Percentiles rank a stretch among this genome's conserved stretches.
phyloP scores from a whole-genome alignment of 2,888 invertebrate genomes.

The Papilio protenor region DNA sequence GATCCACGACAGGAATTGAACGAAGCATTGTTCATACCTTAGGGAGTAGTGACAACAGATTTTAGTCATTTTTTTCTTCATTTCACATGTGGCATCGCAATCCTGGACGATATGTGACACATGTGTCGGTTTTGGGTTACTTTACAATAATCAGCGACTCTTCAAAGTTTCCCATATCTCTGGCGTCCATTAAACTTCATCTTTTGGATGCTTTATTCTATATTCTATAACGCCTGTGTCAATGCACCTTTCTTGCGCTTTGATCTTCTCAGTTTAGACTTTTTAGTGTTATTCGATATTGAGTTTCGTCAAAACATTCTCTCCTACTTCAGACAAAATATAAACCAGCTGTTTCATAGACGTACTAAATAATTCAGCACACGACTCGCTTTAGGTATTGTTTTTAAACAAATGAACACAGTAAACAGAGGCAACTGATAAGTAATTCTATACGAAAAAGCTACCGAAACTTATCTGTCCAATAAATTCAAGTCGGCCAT shows the following conservation, averaged over 20 bases:
- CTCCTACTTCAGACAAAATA: slow-evolving; percentile 62
- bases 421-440: slow-evolving; percentile 53
- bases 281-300: slow-evolving; percentile 71
- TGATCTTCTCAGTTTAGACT: slow-evolving; percentile 69
- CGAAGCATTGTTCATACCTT: slow-evolving; percentile 80
- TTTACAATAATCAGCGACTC: slow-evolving; percentile 79
- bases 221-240: slow-evolving; percentile 64
- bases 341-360: slow-evolving; percentile 56
- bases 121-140: slow-evolving; percentile 83
- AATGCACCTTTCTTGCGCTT: slow-evolving; percentile 67
- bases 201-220: slow-evolving; percentile 62
- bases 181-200: slow-evolving; percentile 67
- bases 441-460: slow-evolving; percentile 71
- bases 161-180: slow-evolving; percentile 77
- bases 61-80: slow-evolving; percentile 76
- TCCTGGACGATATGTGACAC: slow-evolving; percentile 83
- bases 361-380: slow-evolving; percentile 15
- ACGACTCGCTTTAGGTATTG: slow-evolving; percentile 30
- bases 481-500: slow-evolving; percentile 76
- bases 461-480: slow-evolving; percentile 79
- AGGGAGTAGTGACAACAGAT: slow-evolving; percentile 83
- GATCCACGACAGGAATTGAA: slow-evolving; percentile 56
- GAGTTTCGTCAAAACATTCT: slow-evolving; percentile 50
- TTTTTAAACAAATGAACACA: slow-evolving; percentile 56
- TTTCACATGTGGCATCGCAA: slow-evolving; percentile 84